Evolutionary conservation across 1,140 invertebrate species (phyloP).

Genomic region (Ips typographus): DNA sequence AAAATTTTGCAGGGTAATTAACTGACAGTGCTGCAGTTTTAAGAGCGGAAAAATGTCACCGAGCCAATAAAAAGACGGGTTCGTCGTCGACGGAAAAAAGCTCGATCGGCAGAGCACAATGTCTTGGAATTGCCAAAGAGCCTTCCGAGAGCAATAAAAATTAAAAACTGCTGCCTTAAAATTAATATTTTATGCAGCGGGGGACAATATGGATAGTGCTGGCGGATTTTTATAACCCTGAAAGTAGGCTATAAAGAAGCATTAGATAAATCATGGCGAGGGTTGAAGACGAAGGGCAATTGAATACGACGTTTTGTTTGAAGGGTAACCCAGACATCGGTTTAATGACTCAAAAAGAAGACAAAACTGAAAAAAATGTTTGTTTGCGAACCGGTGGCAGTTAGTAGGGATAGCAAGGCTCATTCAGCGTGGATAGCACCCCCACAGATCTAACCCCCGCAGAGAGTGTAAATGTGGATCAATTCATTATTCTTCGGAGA

Average conservation of each 20-base stretch:
- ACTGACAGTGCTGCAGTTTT: slow-evolving; percentile 48
- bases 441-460: slow-evolving; percentile 24
- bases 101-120: slow-evolving; percentile 38
- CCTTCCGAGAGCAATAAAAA: slow-evolving; percentile 39
- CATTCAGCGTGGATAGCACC: slow-evolving; percentile 10
- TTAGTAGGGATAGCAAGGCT: too few species aligned
- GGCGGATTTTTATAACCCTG: slow-evolving; percentile 19
- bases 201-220: slow-evolving; percentile 18
- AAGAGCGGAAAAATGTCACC: slow-evolving; percentile 55
- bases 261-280: slow-evolving; percentile 15
- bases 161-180: slow-evolving; percentile 33
- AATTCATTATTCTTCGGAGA: slow-evolving; percentile 48
- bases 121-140: slow-evolving; percentile 38
- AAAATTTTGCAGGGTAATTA: slow-evolving; percentile 51
- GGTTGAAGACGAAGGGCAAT: not conserved
- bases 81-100: slow-evolving; percentile 49
- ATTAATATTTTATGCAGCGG: slow-evolving; percentile 32
- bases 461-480: slow-evolving; percentile 37
- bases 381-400: too few species aligned
- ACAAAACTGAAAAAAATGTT: too few species aligned
- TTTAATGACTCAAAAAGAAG: too few species aligned
- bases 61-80: slow-evolving; percentile 57
- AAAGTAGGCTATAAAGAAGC: slow-evolving; percentile 22
- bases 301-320: not conserved
- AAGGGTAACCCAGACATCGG: slow-evolving; percentile 1